Base-by-base conservation (phyloP, 1,140 invertebrate genomes). In the Amyelois transitella region DNA sequence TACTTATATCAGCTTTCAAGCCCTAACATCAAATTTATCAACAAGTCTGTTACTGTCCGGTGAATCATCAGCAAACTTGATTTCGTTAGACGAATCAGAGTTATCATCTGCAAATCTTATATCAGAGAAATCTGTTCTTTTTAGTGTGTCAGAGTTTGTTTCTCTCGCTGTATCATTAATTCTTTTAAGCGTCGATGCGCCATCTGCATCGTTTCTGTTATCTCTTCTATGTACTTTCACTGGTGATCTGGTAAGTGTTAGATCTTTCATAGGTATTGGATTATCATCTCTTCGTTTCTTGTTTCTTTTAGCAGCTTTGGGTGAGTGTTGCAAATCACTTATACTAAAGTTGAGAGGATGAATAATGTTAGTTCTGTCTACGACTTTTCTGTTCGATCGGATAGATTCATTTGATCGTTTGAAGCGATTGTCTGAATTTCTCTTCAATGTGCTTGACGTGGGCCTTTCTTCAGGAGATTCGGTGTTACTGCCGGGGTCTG, bases 401-500 rank as follows among this genome's bases (percentile, higher is more conserved):
- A 86, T 77, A 22, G 88, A 88, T 28, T 81, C 81, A 52, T 72
- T 85, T 17, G 77, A 86, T 69, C 56, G 75, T 52, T 70, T 78
- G 21, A 60, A 61, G 18, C 69, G 66, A 55, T 83, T 76, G 51
- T 77, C 62, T 2, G 58, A 22, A 44, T 64, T 72, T 47, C 74
- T 67, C 47, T 79, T 80, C 1, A 82, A 60, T 0, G 69, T 74
- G 45, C 68, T 74, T 0, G 73, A 70, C 6, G 72, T 14, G 5
- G 78, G 75, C 45, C 58, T 49, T 4, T 90, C 88, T 66, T 89
- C 85, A 0, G 88, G 88, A 0, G 89, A 89, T 62, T 90, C 89
- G 0, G 89, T 89, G 62, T 91, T 91, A 61, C 90, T 91, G 8
- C 89, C 88, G 0, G 90, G 89, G 45, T 90, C 88, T 17, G 90